Base-by-base conservation (phyloP, 1,140 invertebrate genomes). In the Tetramorium alpestre region DNA sequence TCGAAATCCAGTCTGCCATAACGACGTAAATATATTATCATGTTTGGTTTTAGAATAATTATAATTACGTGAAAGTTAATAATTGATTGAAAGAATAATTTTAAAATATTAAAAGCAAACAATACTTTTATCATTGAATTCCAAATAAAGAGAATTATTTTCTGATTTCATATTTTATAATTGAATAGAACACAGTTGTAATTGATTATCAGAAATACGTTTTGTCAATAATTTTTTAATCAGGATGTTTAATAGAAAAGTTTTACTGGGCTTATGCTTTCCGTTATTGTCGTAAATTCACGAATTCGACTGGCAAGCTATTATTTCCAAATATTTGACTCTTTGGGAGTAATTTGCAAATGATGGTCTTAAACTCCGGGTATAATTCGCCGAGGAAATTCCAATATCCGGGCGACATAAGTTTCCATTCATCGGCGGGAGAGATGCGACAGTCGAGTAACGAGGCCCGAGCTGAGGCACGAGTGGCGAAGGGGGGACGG, bases 341-440 rank as follows among this genome's bases (percentile, higher is more conserved):
- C 11, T 38, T 38, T n/a, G 3, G 25, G 8, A 33, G 41, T 13
- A 41, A 72, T 33, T 49, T 60, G 49, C 41, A 56, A 84, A 49
- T 60, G 54, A 69, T 47, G 62, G 33, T 28, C 73, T 84, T 60
- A 73, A 73, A 4, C 6, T 60, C 28, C 6, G 41, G 3, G 10
- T 49, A 73, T 84, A 60, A 84, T 84, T 87, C 22, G 41, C 47
- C 54, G 51, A n/a, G 41, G 67, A 51, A 65, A 60, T 87, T 76
- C 70, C 86, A 82, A 87, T 64, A 76, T 88, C 77, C 70, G 58
- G 13, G 65, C n/a, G 25, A 65, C 56, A 56, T 72, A 85, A 56
- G 64, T 72, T 88, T 84, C 77, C 72, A 72, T 87, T 77, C 67
- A 88, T 88, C 56, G 86, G 25, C 18, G 51, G 22, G 65, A 87